A percentile compares a stretch with the other conserved stretches of the same genome.
phyloP scores from a whole-genome alignment of 1,140 invertebrate species.

The Apocrypta bakeri region DNA sequence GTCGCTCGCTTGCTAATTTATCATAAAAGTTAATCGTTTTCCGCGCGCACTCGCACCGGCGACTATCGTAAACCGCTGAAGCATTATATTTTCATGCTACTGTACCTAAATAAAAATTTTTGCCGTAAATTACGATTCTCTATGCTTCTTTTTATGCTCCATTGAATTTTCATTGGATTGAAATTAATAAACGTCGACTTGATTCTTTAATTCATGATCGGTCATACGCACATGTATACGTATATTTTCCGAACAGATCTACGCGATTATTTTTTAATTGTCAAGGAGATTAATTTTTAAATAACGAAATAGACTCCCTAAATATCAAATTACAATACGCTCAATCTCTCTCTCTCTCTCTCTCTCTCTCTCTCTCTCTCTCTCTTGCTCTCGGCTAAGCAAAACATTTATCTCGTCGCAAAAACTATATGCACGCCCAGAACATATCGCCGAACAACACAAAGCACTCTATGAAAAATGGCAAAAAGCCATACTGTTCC shows the following conservation, averaged over 20 bases:
- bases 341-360: too few relatives aligned
- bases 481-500: not conserved
- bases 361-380: too few relatives aligned
- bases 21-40: constrained; percentile 27
- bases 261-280: too few relatives aligned
- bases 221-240: too few relatives aligned
- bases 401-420: too few relatives aligned
- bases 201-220: not conserved
- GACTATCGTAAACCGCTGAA: constrained; percentile 8
- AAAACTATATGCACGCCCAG: too few relatives aligned
- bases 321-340: too few relatives aligned
- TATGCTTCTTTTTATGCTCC: not conserved
- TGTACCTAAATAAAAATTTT: not conserved
- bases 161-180: not conserved
- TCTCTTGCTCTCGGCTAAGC: too few relatives aligned
- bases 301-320: too few relatives aligned
- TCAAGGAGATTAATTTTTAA: too few relatives aligned
- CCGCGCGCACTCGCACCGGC: not conserved
- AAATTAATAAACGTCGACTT: not conserved
- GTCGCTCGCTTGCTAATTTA: constrained; percentile 1
- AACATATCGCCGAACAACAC: too few relatives aligned
- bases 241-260: too few relatives aligned
- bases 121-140: not conserved
- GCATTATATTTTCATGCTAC: not conserved
- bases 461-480: not conserved